Conservation (phyloP, 2,797 vertebrate genomes). For the Aratinga solstitialis region DNA sequence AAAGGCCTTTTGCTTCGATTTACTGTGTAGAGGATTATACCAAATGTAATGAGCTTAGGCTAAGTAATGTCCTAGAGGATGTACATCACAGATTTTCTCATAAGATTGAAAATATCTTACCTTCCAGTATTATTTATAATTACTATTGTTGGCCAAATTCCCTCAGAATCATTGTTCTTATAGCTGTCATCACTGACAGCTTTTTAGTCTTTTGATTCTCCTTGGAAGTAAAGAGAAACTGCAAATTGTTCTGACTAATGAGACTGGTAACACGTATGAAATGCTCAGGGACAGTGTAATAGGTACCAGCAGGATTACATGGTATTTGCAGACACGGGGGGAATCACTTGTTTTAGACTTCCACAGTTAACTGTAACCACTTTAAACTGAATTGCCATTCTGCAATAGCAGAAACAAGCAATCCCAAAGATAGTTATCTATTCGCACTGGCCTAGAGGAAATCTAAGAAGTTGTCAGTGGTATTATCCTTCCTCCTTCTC, state of each 20-base stretch:
- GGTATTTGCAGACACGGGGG: not conserved
- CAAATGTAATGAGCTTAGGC: not conserved
- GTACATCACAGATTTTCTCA: not conserved
- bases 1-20: not conserved
- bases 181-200: not conserved
- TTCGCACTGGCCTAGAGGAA: not conserved
- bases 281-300: not conserved
- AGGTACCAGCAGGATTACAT: not conserved
- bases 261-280: not conserved
- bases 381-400: not conserved
- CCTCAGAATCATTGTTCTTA: not conserved
- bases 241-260: not conserved
- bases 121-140: not conserved
- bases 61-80: not conserved
- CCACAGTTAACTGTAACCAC: not conserved
- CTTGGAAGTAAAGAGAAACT: not conserved
- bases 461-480: not conserved
- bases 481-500: not conserved
- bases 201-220: not conserved
- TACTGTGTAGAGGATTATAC: not conserved
- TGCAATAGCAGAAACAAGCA: not conserved
- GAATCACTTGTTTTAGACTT: not conserved
- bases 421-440: not conserved
- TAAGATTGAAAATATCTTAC: not conserved
- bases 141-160: not conserved